Percentiles rank a stretch among this genome's conserved stretches.
Evolutionary conservation across 2,888 invertebrate species (phyloP).

Genomic region (Synanthedon formicaeformis): DNA sequence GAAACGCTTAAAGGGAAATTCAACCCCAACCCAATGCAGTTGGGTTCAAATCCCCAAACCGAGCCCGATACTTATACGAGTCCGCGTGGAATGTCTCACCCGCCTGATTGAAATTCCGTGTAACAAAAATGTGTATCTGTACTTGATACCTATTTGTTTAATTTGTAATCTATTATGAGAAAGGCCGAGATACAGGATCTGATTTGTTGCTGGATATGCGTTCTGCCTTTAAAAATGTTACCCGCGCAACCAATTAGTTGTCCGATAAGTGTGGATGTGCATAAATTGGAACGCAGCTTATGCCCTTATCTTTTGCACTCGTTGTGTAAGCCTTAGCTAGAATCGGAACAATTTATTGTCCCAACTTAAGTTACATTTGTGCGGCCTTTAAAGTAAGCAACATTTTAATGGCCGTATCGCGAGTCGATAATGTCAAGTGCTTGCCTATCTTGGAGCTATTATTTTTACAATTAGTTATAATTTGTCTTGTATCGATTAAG

Average conservation of each 20-base stretch:
- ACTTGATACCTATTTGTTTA: conserved; percentile 50
- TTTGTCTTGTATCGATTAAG: no score
- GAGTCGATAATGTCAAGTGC: neutral
- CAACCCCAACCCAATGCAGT: neutral
- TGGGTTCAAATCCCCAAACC: neutral
- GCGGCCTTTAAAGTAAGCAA: neutral
- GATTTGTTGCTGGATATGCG: conserved; percentile 35
- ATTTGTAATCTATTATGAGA: conserved; percentile 52
- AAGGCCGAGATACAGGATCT: conserved; percentile 30
- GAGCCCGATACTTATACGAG: neutral
- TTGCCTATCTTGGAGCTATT: no score
- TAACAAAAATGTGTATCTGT: conserved; percentile 57
- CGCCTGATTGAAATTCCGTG: conserved; percentile 68
- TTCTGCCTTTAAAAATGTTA: conserved; percentile 41
- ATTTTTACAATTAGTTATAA: no score
- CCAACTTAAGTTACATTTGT: neutral
- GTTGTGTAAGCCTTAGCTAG: neutral
- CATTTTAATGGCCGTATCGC: neutral
- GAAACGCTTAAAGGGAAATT: neutral
- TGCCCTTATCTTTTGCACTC: conserved; percentile 1
- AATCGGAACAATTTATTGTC: neutral
- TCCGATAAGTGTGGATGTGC: conserved; percentile 48
- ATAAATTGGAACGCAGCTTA: conserved; percentile 13
- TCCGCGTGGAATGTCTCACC: neutral
- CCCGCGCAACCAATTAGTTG: conserved; percentile 50